Base-by-base conservation (phyloP, 2,113 vertebrate species). In the Ictidomys tridecemlineatus region DNA sequence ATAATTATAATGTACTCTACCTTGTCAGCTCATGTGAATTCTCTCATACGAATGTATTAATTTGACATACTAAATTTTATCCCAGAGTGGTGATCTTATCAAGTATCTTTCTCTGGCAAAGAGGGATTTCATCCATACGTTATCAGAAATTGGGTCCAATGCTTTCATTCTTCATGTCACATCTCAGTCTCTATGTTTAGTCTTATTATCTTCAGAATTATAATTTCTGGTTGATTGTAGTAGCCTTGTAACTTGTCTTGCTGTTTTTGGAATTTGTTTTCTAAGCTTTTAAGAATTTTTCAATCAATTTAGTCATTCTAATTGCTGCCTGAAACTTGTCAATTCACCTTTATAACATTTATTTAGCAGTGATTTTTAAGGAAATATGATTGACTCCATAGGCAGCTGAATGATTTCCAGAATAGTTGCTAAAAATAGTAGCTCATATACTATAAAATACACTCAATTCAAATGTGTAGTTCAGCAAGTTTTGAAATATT, bases 61-160 rank as follows among this genome's bases (percentile, higher is more conserved):
- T 87, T 85, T 80, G 77, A 94, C 85, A 30, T 53, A 91, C 72
- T 96, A 58, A 14, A n/a, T 72, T 82, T 84, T 56, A 86, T 51
- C 30, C 42, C n/a, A 48, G 10, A 24, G 9, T 61, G 37, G 18
- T 72, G 53, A 90, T 95, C 24, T 63, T 85, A 89, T 63, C 26
- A 37, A 72, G 9, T 12, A 39, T 93, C 37, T 42, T 37, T 28
- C 22, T n/a, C 42, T 69, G 34, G n/a, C 30, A 84, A 74, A 63
- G 85, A 61, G 32, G 22, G 32, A 37, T 92, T 58, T 72, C 34
- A 39, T 72, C 74, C 9, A 20, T 1, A 24, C 8, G 4, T 96
- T 88, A 90, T 70, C n/a, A 93, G 91, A 87, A 86, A 87, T 30
- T 0, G 12, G 93, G 42, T 48, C 61, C 22, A 74, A 6, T 28